phyloP scores from a whole-genome alignment of 92 coral and sea anemone species.

The Porites lobata region DNA sequence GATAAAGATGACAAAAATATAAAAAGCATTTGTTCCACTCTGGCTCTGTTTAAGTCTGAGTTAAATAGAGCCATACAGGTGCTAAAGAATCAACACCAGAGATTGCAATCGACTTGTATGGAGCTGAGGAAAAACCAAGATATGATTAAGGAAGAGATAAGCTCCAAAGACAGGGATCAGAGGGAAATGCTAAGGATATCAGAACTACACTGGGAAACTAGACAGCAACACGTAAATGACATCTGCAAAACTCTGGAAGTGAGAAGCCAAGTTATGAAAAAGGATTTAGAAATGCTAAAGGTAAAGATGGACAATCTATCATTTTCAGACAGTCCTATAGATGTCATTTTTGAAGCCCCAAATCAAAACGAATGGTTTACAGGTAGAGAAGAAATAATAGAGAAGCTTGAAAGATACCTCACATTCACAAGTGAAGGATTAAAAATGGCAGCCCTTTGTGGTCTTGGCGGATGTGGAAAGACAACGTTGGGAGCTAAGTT shows the following conservation, averaged over 20 bases:
- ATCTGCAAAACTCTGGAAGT: conserved; percentile 1
- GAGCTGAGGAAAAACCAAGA: not conserved
- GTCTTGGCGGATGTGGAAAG: conserved; percentile 59
- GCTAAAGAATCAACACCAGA: not conserved
- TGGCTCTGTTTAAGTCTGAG: conserved; percentile 5
- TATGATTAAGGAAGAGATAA: not conserved
- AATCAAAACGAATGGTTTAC: conserved; percentile 45
- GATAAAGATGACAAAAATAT: no score
- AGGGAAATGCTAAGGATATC: not conserved
- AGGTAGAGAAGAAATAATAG: conserved; percentile 32
- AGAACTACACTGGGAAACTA: not conserved
- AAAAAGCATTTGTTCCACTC: conserved; percentile 3
- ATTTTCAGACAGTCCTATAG: not conserved
- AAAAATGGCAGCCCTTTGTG: conserved; percentile 45
- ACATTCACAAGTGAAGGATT: not conserved
- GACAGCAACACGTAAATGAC: conserved; percentile 12
- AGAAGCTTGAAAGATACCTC: not conserved
- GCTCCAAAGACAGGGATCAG: not conserved
- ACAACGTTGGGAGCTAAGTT: conserved; percentile 47
- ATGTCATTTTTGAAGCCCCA: conserved; percentile 34
- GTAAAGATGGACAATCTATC: not conserved
- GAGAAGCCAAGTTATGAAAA: not conserved
- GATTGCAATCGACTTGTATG: not conserved
- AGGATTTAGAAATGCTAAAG: conserved; percentile 1
- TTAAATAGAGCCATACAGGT: not conserved